Base-by-base conservation (phyloP, 2,797 vertebrate species). In the Megalops cyprinoides region DNA sequence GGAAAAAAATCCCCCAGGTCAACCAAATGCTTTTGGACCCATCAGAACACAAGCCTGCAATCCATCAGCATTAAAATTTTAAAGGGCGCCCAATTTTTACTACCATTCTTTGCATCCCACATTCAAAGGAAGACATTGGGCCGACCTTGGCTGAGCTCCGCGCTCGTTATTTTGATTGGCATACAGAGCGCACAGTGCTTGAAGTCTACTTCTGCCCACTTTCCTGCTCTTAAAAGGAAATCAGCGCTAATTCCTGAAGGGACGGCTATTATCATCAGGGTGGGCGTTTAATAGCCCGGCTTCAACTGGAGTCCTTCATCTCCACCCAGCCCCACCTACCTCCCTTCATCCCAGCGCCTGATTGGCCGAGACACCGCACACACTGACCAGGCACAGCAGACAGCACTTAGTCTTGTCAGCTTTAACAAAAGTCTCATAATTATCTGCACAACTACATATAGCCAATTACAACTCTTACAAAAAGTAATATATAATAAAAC, bases 221-320 rank as follows among this genome's bases (percentile, higher is more conserved):
- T 39, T 25, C 49, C 25, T 37, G 23, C 69, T 56, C 69, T 74
- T 79, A 34, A 51, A 51, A 65, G 78, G 34, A 56, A 67, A 39
- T 53, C 48, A 31, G 18, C n/a, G 75, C 39, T 25, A 49, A 10
- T 44, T 81, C 56, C 44, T 65, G 73, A 23, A 65, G 73, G n/a
- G 73, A 75, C 1, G 23, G 56, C 79, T 51, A 53, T 76, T 65
- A 62, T 65, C 73, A 80, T 74, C 39, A 76, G 79, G 55, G 42
- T 10, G 4, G 56, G 55, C 79, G 39, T 75, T 76, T 53, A 80
- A 80, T 34, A 80, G 53, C 44, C 71, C 18, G 42, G 23, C 53
- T 74, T 42, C 55, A 34, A 44, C 44, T 2, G 12, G 25, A 18
- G 69, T n/a, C 49, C 51, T 74, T 74, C 55, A 60, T 49, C 31